These are phyloP conservation scores for Morelia viridis DNA, from an alignment of 2,797 vertebrate species.

Conservation along the genomic window DNA sequence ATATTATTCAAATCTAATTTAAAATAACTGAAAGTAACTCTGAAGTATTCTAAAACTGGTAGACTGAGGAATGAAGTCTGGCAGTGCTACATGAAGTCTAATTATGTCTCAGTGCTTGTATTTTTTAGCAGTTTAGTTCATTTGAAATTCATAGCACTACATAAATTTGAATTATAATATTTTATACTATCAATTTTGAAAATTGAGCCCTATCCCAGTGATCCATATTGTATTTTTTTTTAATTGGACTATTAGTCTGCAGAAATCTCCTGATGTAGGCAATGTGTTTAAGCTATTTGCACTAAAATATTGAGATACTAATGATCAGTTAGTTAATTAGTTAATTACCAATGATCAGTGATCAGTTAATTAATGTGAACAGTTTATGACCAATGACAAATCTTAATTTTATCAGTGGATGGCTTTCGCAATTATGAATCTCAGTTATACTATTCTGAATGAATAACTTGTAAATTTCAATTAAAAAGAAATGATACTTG, in stretches of 20 bases:
- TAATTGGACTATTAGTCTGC: background rate
- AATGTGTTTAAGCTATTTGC: background rate
- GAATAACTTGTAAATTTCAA: background rate
- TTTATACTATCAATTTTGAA: background rate
- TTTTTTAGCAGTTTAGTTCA: background rate
- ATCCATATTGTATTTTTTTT: background rate
- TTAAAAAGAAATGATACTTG: background rate
- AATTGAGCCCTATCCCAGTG: background rate
- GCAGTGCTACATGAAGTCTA: background rate
- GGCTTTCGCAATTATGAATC: background rate
- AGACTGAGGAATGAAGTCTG: background rate
- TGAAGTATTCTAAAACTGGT: background rate
- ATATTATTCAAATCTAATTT: background rate
- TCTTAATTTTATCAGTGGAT: background rate
- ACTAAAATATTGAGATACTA: constrained; percentile 4
- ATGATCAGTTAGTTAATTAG: background rate
- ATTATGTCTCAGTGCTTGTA: background rate
- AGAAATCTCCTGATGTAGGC: background rate
- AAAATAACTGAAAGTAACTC: background rate
- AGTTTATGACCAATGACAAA: background rate
- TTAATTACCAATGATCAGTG: background rate
- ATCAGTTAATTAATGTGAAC: background rate
- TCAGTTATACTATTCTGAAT: background rate
- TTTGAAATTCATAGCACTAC: background rate
- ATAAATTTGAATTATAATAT: background rate